Evolutionary conservation across 2,888 invertebrate species (phyloP).

Genomic region (Drosophila mayaguana): DNA sequence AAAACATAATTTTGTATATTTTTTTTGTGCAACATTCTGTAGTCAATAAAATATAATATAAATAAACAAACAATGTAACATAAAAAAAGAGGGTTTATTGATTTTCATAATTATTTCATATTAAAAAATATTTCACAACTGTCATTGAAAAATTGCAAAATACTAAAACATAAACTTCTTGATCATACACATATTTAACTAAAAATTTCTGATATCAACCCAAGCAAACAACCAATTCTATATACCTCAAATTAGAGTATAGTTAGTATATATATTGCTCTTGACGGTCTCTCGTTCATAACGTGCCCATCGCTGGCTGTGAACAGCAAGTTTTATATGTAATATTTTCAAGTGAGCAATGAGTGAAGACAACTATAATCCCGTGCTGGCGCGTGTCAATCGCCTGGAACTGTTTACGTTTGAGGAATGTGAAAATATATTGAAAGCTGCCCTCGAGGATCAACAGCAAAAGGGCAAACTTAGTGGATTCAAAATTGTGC

Average conservation of each 20-base stretch:
- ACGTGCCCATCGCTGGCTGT: neutral
- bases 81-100: no score
- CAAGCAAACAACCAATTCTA: neutral
- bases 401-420: constrained; percentile 61
- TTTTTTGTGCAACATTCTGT: no score
- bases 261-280: constrained; percentile 2
- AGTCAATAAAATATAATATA: no score
- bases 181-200: no score
- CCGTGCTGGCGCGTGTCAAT: constrained; percentile 51
- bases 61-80: no score
- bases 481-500: constrained; percentile 54
- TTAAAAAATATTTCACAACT: no score
- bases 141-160: no score
- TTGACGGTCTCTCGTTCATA: neutral
- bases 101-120: no score
- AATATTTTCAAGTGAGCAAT: constrained; percentile 22
- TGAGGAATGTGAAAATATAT: constrained; percentile 67
- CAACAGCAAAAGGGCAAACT: constrained; percentile 47
- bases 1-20: no score
- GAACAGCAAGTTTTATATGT: neutral
- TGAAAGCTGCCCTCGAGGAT: constrained; percentile 57
- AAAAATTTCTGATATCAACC: neutral
- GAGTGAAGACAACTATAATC: constrained; percentile 40
- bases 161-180: no score
- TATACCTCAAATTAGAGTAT: constrained; percentile 8